Evolutionary conservation across 1,140 invertebrate species (phyloP).

Genomic region (Lordiphosa stackelbergi): DNA sequence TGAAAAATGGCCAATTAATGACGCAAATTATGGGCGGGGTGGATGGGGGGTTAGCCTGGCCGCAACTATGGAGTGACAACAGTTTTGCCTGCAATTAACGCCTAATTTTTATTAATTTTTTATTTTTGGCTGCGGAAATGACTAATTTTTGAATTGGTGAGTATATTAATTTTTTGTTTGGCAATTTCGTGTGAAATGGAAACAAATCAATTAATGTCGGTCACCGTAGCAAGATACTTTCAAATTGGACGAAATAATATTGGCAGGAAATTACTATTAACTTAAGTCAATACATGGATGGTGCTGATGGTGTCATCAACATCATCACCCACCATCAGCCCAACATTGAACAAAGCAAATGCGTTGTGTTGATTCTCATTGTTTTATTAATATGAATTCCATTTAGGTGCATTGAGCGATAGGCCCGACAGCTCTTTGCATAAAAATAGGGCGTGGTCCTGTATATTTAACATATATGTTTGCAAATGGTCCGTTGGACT

Average conservation of each 20-base stretch:
- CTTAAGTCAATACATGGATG: constrained; percentile 27
- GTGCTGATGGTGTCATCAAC: background rate
- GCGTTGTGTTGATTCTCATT: too few species aligned
- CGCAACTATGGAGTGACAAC: constrained; percentile 51
- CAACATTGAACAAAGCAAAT: too few species aligned
- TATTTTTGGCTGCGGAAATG: constrained; percentile 48
- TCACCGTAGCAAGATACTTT: constrained; percentile 62
- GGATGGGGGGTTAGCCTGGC: background rate
- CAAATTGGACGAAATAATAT: constrained; percentile 51
- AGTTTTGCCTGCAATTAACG: constrained; percentile 65
- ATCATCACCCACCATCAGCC: too few species aligned
- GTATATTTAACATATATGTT: too few species aligned
- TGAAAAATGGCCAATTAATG: constrained; percentile 73
- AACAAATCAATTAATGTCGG: constrained; percentile 49
- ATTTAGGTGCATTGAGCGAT: too few species aligned
- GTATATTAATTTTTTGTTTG: background rate
- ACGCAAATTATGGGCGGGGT: constrained; percentile 55
- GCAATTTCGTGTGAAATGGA: constrained; percentile 29
- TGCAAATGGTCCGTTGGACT: too few species aligned
- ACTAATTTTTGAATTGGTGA: constrained; percentile 49
- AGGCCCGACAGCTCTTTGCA: too few species aligned
- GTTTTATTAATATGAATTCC: too few species aligned
- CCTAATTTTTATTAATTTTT: constrained; percentile 18
- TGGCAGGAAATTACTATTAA: constrained; percentile 61
- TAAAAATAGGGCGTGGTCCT: too few species aligned